These are phyloP conservation scores for Sebastes hubbsi DNA, from an alignment of 2,797 vertebrate species.

Conservation along the genomic window DNA sequence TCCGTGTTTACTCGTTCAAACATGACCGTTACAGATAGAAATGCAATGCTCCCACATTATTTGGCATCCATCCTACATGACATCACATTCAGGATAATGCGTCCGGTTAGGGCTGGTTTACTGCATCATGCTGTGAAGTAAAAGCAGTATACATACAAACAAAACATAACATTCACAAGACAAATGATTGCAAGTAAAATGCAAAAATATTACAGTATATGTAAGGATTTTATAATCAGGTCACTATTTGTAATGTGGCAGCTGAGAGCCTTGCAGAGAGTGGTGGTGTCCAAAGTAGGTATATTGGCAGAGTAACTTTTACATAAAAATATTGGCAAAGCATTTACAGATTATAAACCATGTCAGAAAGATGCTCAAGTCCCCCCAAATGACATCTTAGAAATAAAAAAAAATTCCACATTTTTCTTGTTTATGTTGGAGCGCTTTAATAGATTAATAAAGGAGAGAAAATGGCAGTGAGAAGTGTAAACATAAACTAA, in stretches of 20 bases:
- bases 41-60: no score
- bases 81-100: neutral
- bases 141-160: neutral
- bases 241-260: neutral
- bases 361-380: neutral
- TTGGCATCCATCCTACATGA: neutral
- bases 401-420: neutral
- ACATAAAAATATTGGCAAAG: neutral
- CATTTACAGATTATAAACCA: neutral
- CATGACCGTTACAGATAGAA: neutral
- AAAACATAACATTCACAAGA: neutral
- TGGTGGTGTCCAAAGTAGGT: fast-evolving
- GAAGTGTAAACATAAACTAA: neutral
- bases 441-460: neutral
- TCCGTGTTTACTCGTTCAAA: neutral
- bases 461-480: neutral
- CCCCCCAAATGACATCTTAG: neutral
- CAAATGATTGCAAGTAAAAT: neutral
- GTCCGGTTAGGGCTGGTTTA: neutral
- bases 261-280: neutral
- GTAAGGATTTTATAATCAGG: neutral
- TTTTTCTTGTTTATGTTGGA: neutral
- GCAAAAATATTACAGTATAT: neutral
- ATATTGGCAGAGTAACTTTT: neutral
- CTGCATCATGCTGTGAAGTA: neutral